Conservation (phyloP, 2,113 vertebrate genomes). For the Raja brachyura region DNA sequence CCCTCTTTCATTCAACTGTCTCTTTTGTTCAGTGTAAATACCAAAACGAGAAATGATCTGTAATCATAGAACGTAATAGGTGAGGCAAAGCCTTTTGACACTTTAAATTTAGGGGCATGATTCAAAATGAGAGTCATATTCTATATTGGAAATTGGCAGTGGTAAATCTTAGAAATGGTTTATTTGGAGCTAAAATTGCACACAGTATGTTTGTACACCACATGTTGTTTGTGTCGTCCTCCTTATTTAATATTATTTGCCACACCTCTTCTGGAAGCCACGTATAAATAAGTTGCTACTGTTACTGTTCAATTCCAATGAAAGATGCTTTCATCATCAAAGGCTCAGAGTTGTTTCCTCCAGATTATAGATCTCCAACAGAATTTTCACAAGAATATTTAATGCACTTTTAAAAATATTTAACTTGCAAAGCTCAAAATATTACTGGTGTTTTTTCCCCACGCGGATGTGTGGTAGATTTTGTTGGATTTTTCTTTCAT, state of each 20-base stretch:
- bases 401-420: background rate
- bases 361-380: background rate
- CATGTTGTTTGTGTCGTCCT: background rate
- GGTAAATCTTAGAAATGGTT: background rate
- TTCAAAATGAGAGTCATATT: too few relatives aligned
- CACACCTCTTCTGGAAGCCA: background rate
- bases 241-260: background rate
- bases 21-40: slow-evolving; percentile 2
- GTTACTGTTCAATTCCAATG: background rate
- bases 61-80: background rate
- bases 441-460: background rate
- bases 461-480: background rate
- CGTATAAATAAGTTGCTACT: background rate
- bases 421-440: background rate
- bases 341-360: background rate
- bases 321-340: background rate
- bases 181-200: background rate
- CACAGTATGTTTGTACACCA: background rate
- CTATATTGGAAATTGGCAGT: background rate
- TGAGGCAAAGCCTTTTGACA: background rate
- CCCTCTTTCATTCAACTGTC: background rate
- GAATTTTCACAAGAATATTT: background rate
- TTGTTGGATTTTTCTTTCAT: background rate
- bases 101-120: background rate
- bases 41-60: background rate